These are phyloP conservation scores for Didymodactylos carnosus DNA, from an alignment of 2,888 invertebrate genomes.

Conservation along the genomic window DNA sequence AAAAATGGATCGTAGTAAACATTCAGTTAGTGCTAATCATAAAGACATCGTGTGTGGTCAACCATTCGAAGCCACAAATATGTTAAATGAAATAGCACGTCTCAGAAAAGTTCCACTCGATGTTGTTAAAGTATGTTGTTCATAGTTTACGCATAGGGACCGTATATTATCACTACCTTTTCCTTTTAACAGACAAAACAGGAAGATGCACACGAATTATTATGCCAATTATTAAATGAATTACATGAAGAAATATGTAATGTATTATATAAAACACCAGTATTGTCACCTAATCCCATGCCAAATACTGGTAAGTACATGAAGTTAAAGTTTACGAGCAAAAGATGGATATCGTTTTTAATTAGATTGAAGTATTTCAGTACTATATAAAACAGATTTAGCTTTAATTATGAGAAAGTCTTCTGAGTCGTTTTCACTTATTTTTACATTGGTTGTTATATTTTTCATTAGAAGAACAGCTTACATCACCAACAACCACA, in stretches of 20 bases:
- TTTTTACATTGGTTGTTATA: too few species aligned
- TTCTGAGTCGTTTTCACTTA: too few species aligned
- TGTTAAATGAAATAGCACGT: slow-evolving; percentile 60
- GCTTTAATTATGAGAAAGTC: too few species aligned
- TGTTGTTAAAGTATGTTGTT: slow-evolving; percentile 23
- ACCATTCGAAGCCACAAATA: slow-evolving; percentile 71
- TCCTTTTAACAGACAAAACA: slow-evolving; percentile 44
- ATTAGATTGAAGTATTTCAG: too few species aligned
- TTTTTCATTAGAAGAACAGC: too few species aligned
- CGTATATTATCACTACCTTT: slow-evolving; percentile 7
- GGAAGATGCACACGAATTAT: slow-evolving; percentile 90
- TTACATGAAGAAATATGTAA: slow-evolving; percentile 75
- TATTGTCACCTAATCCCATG: not conserved
- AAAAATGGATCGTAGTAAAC: slow-evolving; percentile 5
- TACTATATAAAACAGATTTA: too few species aligned
- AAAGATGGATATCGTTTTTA: too few species aligned
- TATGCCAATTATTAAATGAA: slow-evolving; percentile 72
- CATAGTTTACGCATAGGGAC: not conserved
- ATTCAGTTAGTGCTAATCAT: not conserved
- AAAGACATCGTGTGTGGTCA: slow-evolving; percentile 41
- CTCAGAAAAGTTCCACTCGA: slow-evolving; percentile 42
- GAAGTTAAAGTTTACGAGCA: slow-evolving; percentile 18
- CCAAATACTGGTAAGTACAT: not conserved
- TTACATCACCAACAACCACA: too few species aligned
- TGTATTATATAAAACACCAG: not conserved